Base-by-base conservation (phyloP, 2,888 invertebrate species). In the Malacosoma neustria region DNA sequence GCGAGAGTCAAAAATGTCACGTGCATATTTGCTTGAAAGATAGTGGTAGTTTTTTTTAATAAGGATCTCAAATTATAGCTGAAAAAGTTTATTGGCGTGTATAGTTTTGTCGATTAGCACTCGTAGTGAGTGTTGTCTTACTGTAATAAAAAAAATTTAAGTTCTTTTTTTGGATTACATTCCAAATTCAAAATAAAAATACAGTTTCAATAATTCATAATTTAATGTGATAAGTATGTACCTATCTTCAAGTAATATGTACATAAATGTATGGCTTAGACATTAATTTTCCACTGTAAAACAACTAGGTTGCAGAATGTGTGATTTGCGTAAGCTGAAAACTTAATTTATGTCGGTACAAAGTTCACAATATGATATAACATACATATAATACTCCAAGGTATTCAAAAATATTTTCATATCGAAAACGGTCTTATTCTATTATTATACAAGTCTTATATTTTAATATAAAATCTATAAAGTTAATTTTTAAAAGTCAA, bases 191-290 rank as follows among this genome's bases (percentile, higher is more conserved):
- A 50, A 66, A 69, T 61, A 61, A 76, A 72, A 61, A 40, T 37
- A 51, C 42, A 31, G 40, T 31, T 15, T 65, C 61, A 63, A 60
- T 75, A 72, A 67, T 81, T 64, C 57, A 82, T 81, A 84, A 79
- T 82, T 82, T 82, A 84, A 74, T 81, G 70, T 71, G 68, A 79
- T 73, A 77, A 75, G 67, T 70, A 72, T 62, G 77, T 72, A 79
- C 76, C 74, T 57, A 55, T 53, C 40, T 38, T 34, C 49, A 61
- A 70, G 72, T 72, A 72, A n/a, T 67, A 71, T 12, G 29, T 34
- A 35, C 35, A 68, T 69, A 73, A 62, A 68, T 57, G 61, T 71
- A 76, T 68, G 68, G 66, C 73, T 70, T 71, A 76, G 64, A 69
- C 62, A 57, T 61, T 57, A 58, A 53, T 50, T 50, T 49, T 71